phyloP scores from a whole-genome alignment of 2,888 invertebrate species.

The Bruchidius siliquastri region DNA sequence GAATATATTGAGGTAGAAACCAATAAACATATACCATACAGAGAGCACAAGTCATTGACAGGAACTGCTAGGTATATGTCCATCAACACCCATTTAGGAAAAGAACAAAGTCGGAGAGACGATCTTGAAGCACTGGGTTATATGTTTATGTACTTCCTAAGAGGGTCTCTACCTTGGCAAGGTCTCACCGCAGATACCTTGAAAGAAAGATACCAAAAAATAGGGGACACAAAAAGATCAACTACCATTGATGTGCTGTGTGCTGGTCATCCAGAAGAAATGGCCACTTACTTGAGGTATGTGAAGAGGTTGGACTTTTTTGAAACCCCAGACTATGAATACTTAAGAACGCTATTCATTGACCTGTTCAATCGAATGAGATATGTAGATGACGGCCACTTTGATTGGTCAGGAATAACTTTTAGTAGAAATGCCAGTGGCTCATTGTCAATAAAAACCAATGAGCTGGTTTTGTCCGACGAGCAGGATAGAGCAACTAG shows the following conservation, averaged over 20 bases:
- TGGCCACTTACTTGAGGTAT: conserved; percentile 96
- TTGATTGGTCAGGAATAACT: conserved; percentile 89
- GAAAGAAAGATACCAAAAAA: conserved; percentile 99
- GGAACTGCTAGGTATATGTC: conserved; percentile 98
- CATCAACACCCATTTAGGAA: conserved; percentile 99
- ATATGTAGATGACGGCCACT: conserved; percentile 85
- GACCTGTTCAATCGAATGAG: conserved; percentile 85
- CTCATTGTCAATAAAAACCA: conserved; percentile 85
- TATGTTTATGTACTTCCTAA: conserved; percentile 99
- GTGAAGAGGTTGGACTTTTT: conserved; percentile 97
- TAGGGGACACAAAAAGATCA: conserved; percentile 98
- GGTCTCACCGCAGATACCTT: conserved; percentile 98
- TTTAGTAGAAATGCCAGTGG: conserved; percentile 78
- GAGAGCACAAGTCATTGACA: conserved; percentile 99
- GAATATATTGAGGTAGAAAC: conserved; percentile 99
- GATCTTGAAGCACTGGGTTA: conserved; percentile 97
- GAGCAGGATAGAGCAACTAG: conserved; percentile 43
- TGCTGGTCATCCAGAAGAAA: conserved; percentile 89
- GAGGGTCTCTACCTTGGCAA: conserved; percentile 99
- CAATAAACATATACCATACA: conserved; percentile 99
- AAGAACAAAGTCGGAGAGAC: conserved; percentile 98
- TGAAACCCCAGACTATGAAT: conserved; percentile 99
- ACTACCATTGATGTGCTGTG: conserved; percentile 94
- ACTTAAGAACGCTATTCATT: conserved; percentile 91
- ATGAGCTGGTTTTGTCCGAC: conserved; percentile 86